phyloP scores from a whole-genome alignment of 2,113 vertebrate species.

The Cichladusa arquata region DNA sequence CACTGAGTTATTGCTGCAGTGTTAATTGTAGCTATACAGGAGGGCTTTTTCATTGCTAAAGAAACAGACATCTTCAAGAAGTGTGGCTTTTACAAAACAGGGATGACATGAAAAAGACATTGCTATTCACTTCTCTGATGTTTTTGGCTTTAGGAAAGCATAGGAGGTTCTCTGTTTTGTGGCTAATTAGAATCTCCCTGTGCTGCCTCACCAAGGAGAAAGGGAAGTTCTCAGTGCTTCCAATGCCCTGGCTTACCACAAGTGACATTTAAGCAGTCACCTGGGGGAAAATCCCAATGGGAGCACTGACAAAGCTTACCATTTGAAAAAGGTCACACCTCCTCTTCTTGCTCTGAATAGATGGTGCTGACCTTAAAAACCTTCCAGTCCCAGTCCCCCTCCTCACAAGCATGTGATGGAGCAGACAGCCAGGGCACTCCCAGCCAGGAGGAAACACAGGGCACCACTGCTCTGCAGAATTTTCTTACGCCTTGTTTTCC shows the following conservation, averaged over 20 bases:
- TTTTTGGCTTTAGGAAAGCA: neutral
- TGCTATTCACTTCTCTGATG: neutral
- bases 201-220: neutral
- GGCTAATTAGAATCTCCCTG: slow-evolving; percentile 6
- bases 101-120: neutral
- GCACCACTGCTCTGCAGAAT: neutral
- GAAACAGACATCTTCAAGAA: neutral
- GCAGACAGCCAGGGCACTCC: neutral
- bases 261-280: slow-evolving; percentile 66
- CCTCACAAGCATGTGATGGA: neutral
- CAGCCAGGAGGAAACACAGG: neutral
- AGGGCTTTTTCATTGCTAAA: neutral
- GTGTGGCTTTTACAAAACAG: neutral
- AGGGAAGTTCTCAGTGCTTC: neutral
- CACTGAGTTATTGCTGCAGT: slow-evolving; percentile 48
- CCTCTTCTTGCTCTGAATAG: slow-evolving; percentile 41
- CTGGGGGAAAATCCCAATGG: slow-evolving; percentile 60
- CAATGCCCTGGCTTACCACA: neutral
- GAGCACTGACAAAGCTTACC: slow-evolving; percentile 49
- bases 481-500: neutral
- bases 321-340: slow-evolving; percentile 70
- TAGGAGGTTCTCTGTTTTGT: neutral
- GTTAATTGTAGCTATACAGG: slow-evolving; percentile 39
- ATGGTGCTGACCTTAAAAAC: slow-evolving; percentile 63
- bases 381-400: neutral